Conservation (phyloP, 1,140 invertebrate genomes). For the Drosophila ogumai region DNA sequence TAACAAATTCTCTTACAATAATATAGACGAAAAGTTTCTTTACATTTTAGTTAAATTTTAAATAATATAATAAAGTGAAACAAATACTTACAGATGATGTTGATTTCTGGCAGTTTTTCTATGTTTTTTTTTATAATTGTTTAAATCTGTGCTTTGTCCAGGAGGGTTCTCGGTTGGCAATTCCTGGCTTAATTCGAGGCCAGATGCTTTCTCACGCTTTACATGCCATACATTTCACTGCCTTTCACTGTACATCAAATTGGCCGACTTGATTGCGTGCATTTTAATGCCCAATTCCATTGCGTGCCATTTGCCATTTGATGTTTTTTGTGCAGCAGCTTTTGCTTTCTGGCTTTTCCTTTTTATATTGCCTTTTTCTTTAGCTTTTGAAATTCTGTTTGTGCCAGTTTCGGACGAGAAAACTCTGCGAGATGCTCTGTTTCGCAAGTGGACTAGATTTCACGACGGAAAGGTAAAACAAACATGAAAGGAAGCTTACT, state of each 20-base stretch:
- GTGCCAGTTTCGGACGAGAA: conserved; percentile 67
- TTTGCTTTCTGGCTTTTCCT: conserved; percentile 28
- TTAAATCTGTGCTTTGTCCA: not conserved
- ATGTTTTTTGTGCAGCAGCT: conserved; percentile 26
- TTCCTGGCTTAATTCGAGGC: conserved; percentile 4
- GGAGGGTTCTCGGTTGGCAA: conserved; percentile 3
- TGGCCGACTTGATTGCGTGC: conserved; percentile 72
- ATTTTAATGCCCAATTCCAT: conserved; percentile 69
- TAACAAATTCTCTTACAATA: no score
- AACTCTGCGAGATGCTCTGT: conserved; percentile 63
- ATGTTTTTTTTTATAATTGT: not conserved
- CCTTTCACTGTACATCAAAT: conserved; percentile 80
- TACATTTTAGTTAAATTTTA: not conserved
- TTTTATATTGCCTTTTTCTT: conserved; percentile 11
- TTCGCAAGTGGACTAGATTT: conserved; percentile 63
- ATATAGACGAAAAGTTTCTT: no score
- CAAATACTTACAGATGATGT: not conserved
- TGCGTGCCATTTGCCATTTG: conserved; percentile 70
- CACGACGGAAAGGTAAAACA: conserved; percentile 28
- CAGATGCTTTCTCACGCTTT: conserved; percentile 65
- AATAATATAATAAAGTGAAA: not conserved
- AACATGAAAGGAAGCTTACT: no score
- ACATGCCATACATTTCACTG: conserved; percentile 78
- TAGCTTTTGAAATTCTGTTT: conserved; percentile 62
- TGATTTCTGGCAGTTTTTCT: not conserved